Conservation (phyloP, 2,888 invertebrate genomes). For the Eucriotettix oculatus region DNA sequence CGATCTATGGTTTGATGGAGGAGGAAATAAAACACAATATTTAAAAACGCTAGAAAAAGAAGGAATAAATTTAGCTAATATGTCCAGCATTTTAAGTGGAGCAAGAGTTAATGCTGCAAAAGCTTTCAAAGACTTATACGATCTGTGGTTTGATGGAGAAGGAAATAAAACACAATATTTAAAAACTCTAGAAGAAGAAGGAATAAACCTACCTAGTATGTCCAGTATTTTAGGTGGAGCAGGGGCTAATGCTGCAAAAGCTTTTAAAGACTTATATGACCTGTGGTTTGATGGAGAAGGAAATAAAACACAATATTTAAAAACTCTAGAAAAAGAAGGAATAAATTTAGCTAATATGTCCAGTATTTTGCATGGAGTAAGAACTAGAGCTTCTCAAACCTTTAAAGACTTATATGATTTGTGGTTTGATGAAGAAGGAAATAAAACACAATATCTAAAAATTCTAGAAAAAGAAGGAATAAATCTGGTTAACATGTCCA, state of each 20-base stretch:
- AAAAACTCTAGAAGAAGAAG: neutral
- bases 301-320: neutral
- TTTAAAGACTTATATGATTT: too few species aligned
- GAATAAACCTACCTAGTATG: conserved; percentile 14
- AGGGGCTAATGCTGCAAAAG: conserved; percentile 14
- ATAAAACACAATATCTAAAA: too few species aligned
- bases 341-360: too few species aligned
- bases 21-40: too few species aligned
- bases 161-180: conserved; percentile 13
- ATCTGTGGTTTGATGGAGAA: conserved; percentile 17
- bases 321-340: neutral
- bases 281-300: too few species aligned
- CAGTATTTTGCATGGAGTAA: too few species aligned
- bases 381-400: too few species aligned
- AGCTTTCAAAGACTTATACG: conserved; percentile 19
- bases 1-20: too few species aligned
- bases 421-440: too few species aligned
- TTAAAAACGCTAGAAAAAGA: too few species aligned
- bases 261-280: neutral
- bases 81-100: conserved; percentile 17
- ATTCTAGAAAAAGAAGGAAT: too few species aligned
- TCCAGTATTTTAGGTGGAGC: conserved; percentile 15
- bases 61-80: conserved; percentile 1
- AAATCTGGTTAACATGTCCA: too few species aligned
- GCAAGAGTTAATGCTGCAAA: conserved; percentile 16